Evolutionary conservation across 2,888 invertebrate genomes (phyloP), one percentile per base, ranked within the genome.

Genomic region (Caenorhabditis plicata): DNA sequence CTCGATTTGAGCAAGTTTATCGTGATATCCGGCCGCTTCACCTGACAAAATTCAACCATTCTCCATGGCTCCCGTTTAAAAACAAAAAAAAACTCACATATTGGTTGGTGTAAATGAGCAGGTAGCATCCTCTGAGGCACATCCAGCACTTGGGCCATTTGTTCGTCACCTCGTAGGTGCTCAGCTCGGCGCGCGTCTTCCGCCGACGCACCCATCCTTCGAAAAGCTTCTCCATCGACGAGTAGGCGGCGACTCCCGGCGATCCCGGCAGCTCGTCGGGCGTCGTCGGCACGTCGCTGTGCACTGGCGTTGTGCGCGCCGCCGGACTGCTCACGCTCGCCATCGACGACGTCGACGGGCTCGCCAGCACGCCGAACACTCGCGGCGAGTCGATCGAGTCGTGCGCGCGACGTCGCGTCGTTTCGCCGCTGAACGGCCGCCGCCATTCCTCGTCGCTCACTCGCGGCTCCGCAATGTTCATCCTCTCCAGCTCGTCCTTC

Each of bases 121-220:
- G 50, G 42, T 69, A 62, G 7, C 65, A 61, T 15, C 66, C 69
- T 31, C 54, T 60, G 11, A 78, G 53, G 26, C 67, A 57, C 63
- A 74, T 65, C 78, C 78, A 78, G 26, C 70, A 67, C 50, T 77
- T 75, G 2, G 73, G 67, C 78, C 76, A 78, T 43, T 75, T 73
- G 41, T 73, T 73, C 15, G 70, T 73, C 17, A 54, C 46, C 20
- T 66, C 69, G 19, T 54, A 43, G 1, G 53, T 52, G 22, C 49
- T 58, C 27, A 70, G 43, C 44, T 73, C 72, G 4, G 62, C 65
- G 0, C 58, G 27, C 8, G 70, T 73, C 54, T 73, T 73, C 54
- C 72, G 48, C 33, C 72, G 45, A 23, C 64, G 51, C 9, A 69
- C 63, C 72, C 72, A 73, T 58, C 72, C 72, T 55, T 73, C 72